Evolutionary conservation across 2,113 vertebrate genomes (phyloP), one percentile per base, ranked within the genome.

Genomic region (Erpornis zantholeuca): DNA sequence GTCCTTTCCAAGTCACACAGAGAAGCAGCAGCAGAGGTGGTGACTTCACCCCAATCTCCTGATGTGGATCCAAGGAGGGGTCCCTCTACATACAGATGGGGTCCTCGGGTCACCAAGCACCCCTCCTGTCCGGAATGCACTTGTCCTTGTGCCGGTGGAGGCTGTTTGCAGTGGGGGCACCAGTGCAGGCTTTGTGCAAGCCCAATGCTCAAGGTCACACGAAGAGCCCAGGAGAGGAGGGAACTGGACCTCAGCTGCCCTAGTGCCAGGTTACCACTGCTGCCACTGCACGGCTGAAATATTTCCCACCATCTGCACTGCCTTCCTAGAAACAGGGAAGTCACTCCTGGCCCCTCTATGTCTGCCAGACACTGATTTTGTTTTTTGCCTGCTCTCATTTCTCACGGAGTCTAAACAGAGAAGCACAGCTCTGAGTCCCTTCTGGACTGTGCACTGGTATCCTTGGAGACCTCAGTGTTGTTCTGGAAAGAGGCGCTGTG

Each of bases 291-390:
- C 0, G 10, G 57, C 76, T 86, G 90, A 93, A 96, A 95, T 96
- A 93, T 77, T 91, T 93, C 88, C 84, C 65, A 90, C 90, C 82
- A 83, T 92, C 80, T 96, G 75, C 1, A 13, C 57, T 60, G 85
- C 76, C 72, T 83, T 96, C 85, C 69, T 75, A 90, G 93, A 80
- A 88, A 83, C 60, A 86, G 60, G 40, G 53, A 92, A 94, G 54
- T 93, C 59, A 60, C 29, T 90, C n/a, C 49, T 78, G 71, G 29
- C 29, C 71, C 24, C 35, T 70, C 24, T 87, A 64, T 59, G 47
- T 79, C 71, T 93, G 66, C 54, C 54, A 91, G 66, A 56, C 0
- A 0, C 36, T 57, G 36, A 13, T 47, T 65, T 60, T 40, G 17
- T 18, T 35, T 52, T 64, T 84, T 56, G 6, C 22, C 35, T 78